Evolutionary conservation across 1,140 invertebrate species (phyloP).

Genomic region (Orchesella cincta): DNA sequence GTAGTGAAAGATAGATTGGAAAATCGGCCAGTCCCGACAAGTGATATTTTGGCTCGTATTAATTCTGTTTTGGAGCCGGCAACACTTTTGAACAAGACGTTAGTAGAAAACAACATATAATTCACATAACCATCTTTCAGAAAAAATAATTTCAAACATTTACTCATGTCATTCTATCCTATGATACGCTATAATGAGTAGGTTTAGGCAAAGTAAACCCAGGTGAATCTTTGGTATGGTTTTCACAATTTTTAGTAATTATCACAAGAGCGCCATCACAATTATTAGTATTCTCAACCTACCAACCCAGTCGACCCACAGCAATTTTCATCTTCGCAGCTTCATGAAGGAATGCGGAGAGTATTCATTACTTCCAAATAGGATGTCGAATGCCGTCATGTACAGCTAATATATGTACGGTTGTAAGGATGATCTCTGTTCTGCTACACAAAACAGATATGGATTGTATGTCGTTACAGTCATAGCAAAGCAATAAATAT

Average conservation of each 20-base stretch:
- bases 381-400: conserved; percentile 8
- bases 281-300: background rate
- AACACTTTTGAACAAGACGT: background rate
- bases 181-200: too few relatives aligned
- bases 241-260: background rate
- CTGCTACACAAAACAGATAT: background rate
- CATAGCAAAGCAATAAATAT: background rate
- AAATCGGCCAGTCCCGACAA: background rate
- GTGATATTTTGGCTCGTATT: background rate
- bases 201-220: background rate
- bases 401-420: background rate
- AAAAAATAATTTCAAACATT: background rate
- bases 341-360: background rate
- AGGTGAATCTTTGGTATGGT: background rate
- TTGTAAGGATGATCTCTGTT: background rate
- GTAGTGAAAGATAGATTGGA: background rate
- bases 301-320: background rate
- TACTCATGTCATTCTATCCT: too few relatives aligned
- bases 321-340: background rate
- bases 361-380: background rate
- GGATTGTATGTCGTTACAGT: background rate
- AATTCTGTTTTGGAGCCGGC: background rate
- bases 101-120: background rate
- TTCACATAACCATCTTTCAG: background rate
- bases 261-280: background rate